phyloP scores from a whole-genome alignment of 64 coral and sea anemone species.

The Dendronephthya gigantea region DNA sequence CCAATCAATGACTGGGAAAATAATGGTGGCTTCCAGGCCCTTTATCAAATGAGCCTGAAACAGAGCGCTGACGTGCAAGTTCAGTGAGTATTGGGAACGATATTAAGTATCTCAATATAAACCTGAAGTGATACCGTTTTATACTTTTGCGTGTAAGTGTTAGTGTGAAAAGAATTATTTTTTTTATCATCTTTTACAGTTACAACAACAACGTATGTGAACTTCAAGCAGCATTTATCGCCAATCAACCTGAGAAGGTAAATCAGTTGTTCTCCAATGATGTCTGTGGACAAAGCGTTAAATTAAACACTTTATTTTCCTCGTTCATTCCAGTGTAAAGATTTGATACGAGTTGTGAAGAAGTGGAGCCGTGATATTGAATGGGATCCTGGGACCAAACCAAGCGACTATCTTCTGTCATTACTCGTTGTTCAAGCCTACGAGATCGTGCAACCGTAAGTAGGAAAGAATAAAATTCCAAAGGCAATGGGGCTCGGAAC shows the following conservation, averaged over 20 bases:
- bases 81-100: conserved; percentile 45
- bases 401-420: conserved; percentile 57
- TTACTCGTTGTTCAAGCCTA: conserved; percentile 65
- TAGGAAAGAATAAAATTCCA: no score
- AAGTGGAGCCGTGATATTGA: conserved; percentile 51
- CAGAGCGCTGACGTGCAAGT: conserved; percentile 66
- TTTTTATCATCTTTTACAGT: no score
- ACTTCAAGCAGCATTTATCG: conserved; percentile 58
- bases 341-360: conserved; percentile 73
- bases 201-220: conserved; percentile 52
- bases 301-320: not conserved
- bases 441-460: conserved; percentile 75
- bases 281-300: no score
- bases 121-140: not conserved
- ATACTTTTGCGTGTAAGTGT: no score
- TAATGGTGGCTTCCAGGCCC: conserved; percentile 52
- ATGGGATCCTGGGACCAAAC: conserved; percentile 59
- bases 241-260: conserved; percentile 42
- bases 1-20: conserved; percentile 84
- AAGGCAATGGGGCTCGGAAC: no score
- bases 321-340: conserved; percentile 53
- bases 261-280: not conserved
- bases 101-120: not conserved
- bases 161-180: no score
- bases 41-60: conserved; percentile 69